A percentile compares a stretch with the other conserved stretches of the same genome.
These are phyloP conservation scores for Cyrtonyx montezumae DNA, from an alignment of 2,113 vertebrate genomes.

Conservation along the genomic window DNA sequence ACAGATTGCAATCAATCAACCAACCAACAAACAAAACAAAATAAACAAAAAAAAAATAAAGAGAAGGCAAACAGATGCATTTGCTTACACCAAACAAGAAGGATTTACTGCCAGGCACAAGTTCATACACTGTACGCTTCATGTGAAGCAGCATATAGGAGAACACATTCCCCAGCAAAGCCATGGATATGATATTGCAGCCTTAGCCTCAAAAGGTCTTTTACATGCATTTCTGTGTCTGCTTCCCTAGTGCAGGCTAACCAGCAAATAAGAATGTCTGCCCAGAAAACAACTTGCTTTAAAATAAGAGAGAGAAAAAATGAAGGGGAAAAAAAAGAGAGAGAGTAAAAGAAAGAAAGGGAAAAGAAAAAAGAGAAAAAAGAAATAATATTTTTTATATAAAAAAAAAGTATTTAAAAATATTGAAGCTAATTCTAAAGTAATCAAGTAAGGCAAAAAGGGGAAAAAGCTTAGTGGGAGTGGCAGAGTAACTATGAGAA, in stretches of 20 bases:
- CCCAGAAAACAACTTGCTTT: not conserved
- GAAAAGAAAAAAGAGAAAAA: too few relatives aligned
- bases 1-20: not conserved
- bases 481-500: accelerated
- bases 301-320: not conserved
- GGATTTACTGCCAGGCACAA: not conserved
- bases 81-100: not conserved
- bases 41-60: not conserved
- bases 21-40: not conserved
- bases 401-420: not conserved
- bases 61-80: not conserved
- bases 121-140: not conserved
- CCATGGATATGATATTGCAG: not conserved
- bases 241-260: not conserved
- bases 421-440: not conserved
- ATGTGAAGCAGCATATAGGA: not conserved
- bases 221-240: not conserved
- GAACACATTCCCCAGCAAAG: not conserved
- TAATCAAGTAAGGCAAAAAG: not conserved
- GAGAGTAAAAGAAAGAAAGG: too few relatives aligned
- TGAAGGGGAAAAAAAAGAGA: too few relatives aligned
- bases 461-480: not conserved
- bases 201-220: not conserved
- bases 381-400: not conserved
- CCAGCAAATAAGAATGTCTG: not conserved